Conservation (phyloP, 2,888 invertebrate species). For the Hesperia comma region DNA sequence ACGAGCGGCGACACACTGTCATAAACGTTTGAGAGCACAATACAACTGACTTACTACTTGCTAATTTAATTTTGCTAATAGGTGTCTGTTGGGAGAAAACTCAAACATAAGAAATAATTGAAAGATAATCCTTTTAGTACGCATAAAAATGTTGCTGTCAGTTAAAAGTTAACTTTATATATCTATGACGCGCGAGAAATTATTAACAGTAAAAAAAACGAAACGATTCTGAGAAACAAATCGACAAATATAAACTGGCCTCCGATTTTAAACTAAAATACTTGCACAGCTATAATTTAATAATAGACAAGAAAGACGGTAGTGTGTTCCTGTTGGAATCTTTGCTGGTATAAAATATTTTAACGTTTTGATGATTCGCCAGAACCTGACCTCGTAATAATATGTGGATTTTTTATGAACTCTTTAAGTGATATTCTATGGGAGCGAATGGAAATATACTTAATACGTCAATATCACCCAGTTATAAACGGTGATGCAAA, state of each 20-base stretch:
- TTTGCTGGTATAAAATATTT: conserved; percentile 38
- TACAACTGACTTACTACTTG: conserved; percentile 7
- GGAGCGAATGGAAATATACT: conserved; percentile 44
- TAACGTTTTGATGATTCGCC: conserved; percentile 34
- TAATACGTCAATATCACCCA: conserved; percentile 53
- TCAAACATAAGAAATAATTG: background rate
- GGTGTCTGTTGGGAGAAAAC: background rate
- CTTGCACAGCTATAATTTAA: conserved; percentile 36
- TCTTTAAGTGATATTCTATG: conserved; percentile 42
- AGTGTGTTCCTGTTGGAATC: conserved; percentile 33
- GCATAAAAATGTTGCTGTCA: background rate
- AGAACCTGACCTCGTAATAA: conserved; percentile 32
- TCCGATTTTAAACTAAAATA: conserved; percentile 35
- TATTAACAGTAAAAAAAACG: conserved; percentile 34
- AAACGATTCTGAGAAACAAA: conserved; percentile 36
- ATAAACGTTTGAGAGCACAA: conserved; percentile 41
- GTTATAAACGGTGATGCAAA: conserved; percentile 59
- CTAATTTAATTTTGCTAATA: conserved; percentile 11
- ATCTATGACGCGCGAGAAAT: conserved; percentile 20
- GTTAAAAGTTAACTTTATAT: background rate
- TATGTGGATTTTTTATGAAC: conserved; percentile 42
- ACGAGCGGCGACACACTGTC: conserved; percentile 51
- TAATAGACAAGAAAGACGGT: conserved; percentile 38
- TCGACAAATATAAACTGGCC: conserved; percentile 27
- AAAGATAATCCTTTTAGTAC: background rate